These are phyloP conservation scores for Hofmannophila pseudospretella DNA, from an alignment of 2,888 invertebrate genomes.

Conservation along the genomic window DNA sequence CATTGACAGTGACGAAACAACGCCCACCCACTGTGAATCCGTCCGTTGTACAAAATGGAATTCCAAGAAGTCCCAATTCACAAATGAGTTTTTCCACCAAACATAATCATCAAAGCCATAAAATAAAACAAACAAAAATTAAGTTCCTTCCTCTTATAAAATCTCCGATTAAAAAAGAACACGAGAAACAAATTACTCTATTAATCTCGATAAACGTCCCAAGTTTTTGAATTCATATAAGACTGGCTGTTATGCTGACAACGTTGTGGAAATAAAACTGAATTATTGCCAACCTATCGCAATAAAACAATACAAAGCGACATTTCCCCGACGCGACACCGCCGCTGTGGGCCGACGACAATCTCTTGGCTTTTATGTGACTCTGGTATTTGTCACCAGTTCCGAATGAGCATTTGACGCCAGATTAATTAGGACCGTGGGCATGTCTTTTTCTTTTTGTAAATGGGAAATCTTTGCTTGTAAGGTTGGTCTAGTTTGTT, in stretches of 20 bases:
- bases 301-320: conserved; percentile 9
- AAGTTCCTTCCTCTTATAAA: neutral
- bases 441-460: neutral
- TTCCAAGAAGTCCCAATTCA: conserved; percentile 46
- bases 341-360: conserved; percentile 29
- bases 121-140: neutral
- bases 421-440: conserved; percentile 4
- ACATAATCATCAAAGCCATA: too few species aligned
- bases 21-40: conserved; percentile 61
- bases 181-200: neutral
- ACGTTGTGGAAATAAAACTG: neutral
- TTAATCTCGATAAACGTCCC: neutral
- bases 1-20: conserved; percentile 45
- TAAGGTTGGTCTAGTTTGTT: too few species aligned
- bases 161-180: neutral
- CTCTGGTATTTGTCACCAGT: conserved; percentile 72
- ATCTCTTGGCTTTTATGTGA: conserved; percentile 46
- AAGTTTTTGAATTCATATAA: too few species aligned
- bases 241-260: neutral
- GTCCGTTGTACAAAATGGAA: conserved; percentile 47
- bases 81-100: conserved; percentile 31
- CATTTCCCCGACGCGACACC: conserved; percentile 27
- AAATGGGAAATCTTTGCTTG: too few species aligned
- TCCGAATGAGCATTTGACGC: conserved; percentile 59
- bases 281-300: neutral